Base-by-base conservation (phyloP, 2,113 vertebrate genomes). In the Pseudorectes ferrugineus region DNA sequence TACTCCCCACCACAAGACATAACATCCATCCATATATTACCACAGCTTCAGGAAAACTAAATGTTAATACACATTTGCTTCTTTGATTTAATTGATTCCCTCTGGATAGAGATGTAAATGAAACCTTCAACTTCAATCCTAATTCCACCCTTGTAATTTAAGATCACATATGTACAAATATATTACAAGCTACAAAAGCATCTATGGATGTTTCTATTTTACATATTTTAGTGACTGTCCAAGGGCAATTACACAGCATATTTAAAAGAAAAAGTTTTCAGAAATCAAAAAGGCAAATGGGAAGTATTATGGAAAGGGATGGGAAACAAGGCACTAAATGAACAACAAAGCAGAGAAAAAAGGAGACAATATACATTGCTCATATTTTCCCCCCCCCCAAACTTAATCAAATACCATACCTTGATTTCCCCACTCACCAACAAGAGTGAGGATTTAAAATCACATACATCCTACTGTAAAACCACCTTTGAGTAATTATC, bases 361-460 rank as follows among this genome's bases (percentile, higher is more conserved):
- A 31, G 1, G 8, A 57, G 6, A 51, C 10, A 6, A 36, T 3
- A 51, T 5, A 33, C 4, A 26, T 4, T 31, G 19, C 2, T 59
- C 36, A 42, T 26, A 4, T 4, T 42, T 38, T 40, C 59, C 40
- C 23, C 11, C 2, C 6, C 33, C 0, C 5, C 45, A 78, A 46
- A 6, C 68, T 43, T 12, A 23, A 66, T 28, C 20, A 35, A 49
- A 51, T 24, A 71, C 2, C 3, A 9, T 11, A 59, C 5, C 7
- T 62, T 35, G 11, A 68, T 52, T 91, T 45, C 11, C 13, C 17
- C 23, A 9, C 23, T 62, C 49, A 65, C 3, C 28, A 55, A 59
- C 10, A 67, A 14, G 5, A 16, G 8, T 28, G 5, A 55, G 25
- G 9, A 71, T 63, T 66, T 71, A 43, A 81, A 81, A 89, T 10